phyloP scores from a whole-genome alignment of 2,888 invertebrate species.

The Lithophane leautieri region DNA sequence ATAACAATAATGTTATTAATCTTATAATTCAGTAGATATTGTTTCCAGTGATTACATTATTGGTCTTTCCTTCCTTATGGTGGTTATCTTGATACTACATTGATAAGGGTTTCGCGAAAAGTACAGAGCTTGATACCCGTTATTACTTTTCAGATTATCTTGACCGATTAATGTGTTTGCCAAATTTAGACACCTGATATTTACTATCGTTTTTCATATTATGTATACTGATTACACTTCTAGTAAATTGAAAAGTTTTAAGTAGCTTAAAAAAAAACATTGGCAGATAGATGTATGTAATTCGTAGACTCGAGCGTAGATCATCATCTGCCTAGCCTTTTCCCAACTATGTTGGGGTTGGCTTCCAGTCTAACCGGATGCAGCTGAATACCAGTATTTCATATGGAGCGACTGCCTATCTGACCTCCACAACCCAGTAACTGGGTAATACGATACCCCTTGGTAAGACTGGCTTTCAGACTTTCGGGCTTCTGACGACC shows the following conservation, averaged over 20 bases:
- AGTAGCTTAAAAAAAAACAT: background rate
- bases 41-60: conserved; percentile 51
- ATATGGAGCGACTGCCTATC: too few species aligned
- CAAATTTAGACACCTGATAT: conserved; percentile 43
- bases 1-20: conserved; percentile 35
- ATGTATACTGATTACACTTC: conserved; percentile 36
- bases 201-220: conserved; percentile 50
- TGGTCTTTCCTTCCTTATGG: conserved; percentile 47
- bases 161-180: conserved; percentile 52
- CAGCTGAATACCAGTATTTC: too few species aligned
- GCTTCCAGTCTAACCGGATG: too few species aligned
- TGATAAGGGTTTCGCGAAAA: conserved; percentile 63
- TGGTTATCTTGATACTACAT: conserved; percentile 58
- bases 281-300: background rate
- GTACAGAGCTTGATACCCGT: conserved; percentile 50
- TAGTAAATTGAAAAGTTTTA: conserved; percentile 15
- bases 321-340: too few species aligned
- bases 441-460: too few species aligned
- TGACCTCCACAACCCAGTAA: too few species aligned
- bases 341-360: too few species aligned
- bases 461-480: too few species aligned
- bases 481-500: too few species aligned
- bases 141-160: conserved; percentile 58
- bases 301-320: background rate
- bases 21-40: conserved; percentile 48